Conservation (phyloP, 2,113 vertebrate genomes). For the Albula glossodonta region DNA sequence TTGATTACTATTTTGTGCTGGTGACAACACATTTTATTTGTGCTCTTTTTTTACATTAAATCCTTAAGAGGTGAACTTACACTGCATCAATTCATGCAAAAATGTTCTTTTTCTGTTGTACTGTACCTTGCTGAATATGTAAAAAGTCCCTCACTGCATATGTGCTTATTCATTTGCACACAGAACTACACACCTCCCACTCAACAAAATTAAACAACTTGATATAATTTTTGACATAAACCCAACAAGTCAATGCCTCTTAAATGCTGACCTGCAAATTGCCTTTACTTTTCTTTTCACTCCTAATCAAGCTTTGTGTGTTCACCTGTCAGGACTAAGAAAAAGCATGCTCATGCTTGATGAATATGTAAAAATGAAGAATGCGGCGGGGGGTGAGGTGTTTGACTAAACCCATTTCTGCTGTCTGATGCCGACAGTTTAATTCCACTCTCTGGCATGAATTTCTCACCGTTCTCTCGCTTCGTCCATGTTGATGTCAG, state of each 20-base stretch:
- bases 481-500: not conserved
- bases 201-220: not conserved
- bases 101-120: no score
- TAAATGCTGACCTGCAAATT: not conserved
- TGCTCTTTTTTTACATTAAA: not conserved
- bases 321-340: constrained; percentile 44
- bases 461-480: not conserved
- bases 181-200: not conserved
- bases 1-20: not conserved
- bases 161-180: not conserved
- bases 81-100: no score
- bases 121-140: not conserved
- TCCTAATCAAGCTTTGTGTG: constrained; percentile 8
- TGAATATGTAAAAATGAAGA: constrained; percentile 44
- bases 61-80: no score
- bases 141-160: not conserved
- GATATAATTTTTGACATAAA: not conserved
- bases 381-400: not conserved
- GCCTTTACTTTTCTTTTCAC: not conserved
- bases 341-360: constrained; percentile 16
- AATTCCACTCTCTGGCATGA: constrained; percentile 34
- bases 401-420: constrained; percentile 28
- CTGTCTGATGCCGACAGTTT: constrained; percentile 38
- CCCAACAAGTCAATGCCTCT: not conserved
- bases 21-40: not conserved